These are phyloP conservation scores for Tuta absoluta DNA, from an alignment of 2,888 invertebrate species.

Conservation along the genomic window DNA sequence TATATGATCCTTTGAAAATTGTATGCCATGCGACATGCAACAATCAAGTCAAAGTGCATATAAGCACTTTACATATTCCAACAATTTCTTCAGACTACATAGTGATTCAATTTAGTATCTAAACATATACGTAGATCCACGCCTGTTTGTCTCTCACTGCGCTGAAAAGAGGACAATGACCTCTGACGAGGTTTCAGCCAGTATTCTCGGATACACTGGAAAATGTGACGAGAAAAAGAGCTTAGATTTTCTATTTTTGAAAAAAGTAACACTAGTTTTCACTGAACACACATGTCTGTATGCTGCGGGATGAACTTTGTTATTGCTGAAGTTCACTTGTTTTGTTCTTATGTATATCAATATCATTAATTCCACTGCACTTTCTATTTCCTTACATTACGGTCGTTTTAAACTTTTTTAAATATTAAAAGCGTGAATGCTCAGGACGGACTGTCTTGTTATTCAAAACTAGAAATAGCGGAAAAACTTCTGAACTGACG, in stretches of 20 bases:
- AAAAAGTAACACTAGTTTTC: background rate
- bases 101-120: slow-evolving; percentile 11
- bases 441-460: too few species aligned
- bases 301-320: background rate
- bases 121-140: background rate
- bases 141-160: slow-evolving; percentile 8
- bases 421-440: too few species aligned
- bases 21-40: background rate
- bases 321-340: slow-evolving; percentile 5
- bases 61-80: slow-evolving; percentile 1
- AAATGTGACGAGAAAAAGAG: slow-evolving; percentile 18
- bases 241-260: background rate
- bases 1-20: background rate
- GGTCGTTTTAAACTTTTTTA: too few species aligned
- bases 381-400: too few species aligned
- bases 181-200: slow-evolving; percentile 12
- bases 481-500: background rate
- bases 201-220: slow-evolving; percentile 15
- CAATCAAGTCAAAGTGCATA: background rate
- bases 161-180: slow-evolving; percentile 9
- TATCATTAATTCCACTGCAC: too few species aligned
- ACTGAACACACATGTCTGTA: background rate
- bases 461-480: too few species aligned
- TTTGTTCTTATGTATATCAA: background rate
- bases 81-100: background rate